Conservation (phyloP, 2,888 invertebrate genomes). For the Epicampocera succincta region DNA sequence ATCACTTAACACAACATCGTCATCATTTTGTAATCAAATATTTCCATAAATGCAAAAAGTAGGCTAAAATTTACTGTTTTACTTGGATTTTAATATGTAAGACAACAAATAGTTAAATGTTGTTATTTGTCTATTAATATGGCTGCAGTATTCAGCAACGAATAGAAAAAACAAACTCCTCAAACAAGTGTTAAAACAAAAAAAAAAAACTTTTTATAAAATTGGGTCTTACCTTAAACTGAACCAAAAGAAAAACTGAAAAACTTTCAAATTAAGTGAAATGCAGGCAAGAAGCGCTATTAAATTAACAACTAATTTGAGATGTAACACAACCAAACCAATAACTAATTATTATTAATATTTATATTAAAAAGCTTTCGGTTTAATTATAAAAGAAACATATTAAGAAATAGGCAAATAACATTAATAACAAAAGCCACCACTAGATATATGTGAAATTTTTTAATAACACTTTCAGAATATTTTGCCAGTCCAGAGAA, state of each 20-base stretch:
- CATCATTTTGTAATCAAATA: constrained; percentile 45
- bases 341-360: constrained; percentile 49
- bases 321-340: constrained; percentile 31
- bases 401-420: constrained; percentile 12
- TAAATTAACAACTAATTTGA: constrained; percentile 21
- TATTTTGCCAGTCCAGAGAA: no score
- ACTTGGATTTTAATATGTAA: constrained; percentile 43
- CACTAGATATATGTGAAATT: no score
- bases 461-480: no score
- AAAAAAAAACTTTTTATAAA: constrained; percentile 8
- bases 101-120: constrained; percentile 46
- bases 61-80: constrained; percentile 28
- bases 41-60: constrained; percentile 46
- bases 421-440: constrained; percentile 7
- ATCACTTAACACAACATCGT: background rate
- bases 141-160: constrained; percentile 22
- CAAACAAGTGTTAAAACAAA: constrained; percentile 34
- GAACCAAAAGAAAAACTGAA: constrained; percentile 9
- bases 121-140: constrained; percentile 51
- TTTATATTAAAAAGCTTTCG: constrained; percentile 9
- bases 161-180: constrained; percentile 15
- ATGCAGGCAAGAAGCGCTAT: constrained; percentile 21
- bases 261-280: constrained; percentile 39
- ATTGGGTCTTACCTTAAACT: constrained; percentile 18
- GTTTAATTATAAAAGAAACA: constrained; percentile 32